Evolutionary conservation across 2,888 invertebrate species (phyloP).

Genomic region (Ophonus ardosiacus): DNA sequence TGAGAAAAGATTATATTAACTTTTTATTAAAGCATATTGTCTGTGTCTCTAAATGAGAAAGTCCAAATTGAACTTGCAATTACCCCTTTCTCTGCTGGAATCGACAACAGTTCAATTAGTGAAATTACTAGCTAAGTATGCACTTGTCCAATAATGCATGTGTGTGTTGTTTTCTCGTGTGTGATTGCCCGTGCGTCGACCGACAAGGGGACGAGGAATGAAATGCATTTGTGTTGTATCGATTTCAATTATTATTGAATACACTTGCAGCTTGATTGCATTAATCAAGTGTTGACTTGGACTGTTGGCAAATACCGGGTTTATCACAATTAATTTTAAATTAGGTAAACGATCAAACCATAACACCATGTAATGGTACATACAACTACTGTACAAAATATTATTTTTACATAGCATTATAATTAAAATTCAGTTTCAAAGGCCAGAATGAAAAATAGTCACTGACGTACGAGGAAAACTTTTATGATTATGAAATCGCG

Average conservation of each 20-base stretch:
- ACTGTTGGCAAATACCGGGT: not conserved
- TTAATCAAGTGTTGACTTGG: conserved; percentile 10
- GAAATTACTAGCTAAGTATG: conserved; percentile 58
- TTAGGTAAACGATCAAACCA: not conserved
- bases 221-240: conserved; percentile 53
- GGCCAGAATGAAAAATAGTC: no score
- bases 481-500: no score
- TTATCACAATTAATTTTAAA: conserved; percentile 30
- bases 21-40: no score
- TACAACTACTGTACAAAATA: not conserved
- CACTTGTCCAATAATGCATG: conserved; percentile 39
- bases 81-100: conserved; percentile 14
- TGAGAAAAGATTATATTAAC: no score
- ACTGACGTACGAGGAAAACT: no score
- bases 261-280: conserved; percentile 16
- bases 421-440: no score
- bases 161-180: conserved; percentile 45
- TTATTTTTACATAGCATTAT: no score
- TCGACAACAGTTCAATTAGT: conserved; percentile 58
- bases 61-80: conserved; percentile 4
- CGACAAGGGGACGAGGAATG: conserved; percentile 1
- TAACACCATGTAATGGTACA: not conserved
- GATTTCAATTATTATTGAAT: conserved; percentile 53
- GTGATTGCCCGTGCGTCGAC: conserved; percentile 5
- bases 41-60: not conserved